Conservation (phyloP, 2,888 invertebrate genomes). For the Sesia apiformis region DNA sequence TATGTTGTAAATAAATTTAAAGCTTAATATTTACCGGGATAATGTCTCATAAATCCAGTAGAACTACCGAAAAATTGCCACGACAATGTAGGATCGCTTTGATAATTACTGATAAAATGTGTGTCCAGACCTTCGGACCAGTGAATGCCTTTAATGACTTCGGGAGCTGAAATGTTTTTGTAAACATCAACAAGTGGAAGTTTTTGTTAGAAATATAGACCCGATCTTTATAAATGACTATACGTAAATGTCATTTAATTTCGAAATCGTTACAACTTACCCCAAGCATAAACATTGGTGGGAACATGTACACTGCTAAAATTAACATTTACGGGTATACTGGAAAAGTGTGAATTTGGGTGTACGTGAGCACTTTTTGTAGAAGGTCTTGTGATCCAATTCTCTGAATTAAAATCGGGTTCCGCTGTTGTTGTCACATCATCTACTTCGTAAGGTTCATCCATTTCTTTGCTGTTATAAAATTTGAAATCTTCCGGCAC, state of each 20-base stretch:
- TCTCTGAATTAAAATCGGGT: slow-evolving; percentile 64
- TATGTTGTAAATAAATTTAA: not conserved
- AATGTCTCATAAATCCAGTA: slow-evolving; percentile 97
- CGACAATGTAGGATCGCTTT: slow-evolving; percentile 88
- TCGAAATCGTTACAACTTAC: slow-evolving; percentile 47
- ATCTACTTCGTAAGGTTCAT: slow-evolving; percentile 70
- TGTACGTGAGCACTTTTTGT: slow-evolving; percentile 78
- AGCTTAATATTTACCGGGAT: slow-evolving; percentile 80
- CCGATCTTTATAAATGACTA: not conserved
- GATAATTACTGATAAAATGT: slow-evolving; percentile 90
- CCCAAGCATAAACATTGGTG: slow-evolving; percentile 94
- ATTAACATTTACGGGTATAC: slow-evolving; percentile 83
- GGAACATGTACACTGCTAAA: slow-evolving; percentile 95
- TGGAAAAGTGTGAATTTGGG: slow-evolving; percentile 84
- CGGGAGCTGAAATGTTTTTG: slow-evolving; percentile 74
- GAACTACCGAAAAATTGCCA: slow-evolving; percentile 99
- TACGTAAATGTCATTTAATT: no score
- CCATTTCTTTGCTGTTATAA: slow-evolving; percentile 82
- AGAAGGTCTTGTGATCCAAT: slow-evolving; percentile 68
- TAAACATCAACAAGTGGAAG: slow-evolving; percentile 3
- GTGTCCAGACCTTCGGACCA: slow-evolving; percentile 96
- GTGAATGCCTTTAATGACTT: slow-evolving; percentile 92
- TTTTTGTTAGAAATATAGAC: not conserved
- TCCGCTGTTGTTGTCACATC: slow-evolving; percentile 68
- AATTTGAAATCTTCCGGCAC: slow-evolving; percentile 78